Base-by-base conservation (phyloP, 1,140 invertebrate genomes). In the Drosophila eugracilis region DNA sequence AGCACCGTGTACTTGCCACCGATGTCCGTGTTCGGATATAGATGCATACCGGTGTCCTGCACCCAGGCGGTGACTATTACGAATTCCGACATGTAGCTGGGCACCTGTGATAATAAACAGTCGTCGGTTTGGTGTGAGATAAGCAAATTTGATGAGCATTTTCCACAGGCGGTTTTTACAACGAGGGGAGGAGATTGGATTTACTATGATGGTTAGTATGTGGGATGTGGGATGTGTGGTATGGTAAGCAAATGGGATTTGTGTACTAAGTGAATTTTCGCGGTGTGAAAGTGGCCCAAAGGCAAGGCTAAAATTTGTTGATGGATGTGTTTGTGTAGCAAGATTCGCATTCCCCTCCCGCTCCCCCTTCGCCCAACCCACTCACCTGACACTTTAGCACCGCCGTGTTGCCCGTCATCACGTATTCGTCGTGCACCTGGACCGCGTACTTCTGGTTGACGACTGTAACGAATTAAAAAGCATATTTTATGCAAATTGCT, bases 41-140 rank as follows among this genome's bases (percentile, higher is more conserved):
- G 95, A 91, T 96, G 96, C 92, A 96, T 94, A 63, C 94, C 94
- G 32, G 94, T 95, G 78, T 97, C 96, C 91, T 95, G 95, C 47
- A 96, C 94, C 97, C 97, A 99, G 15, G 96, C 96, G 14, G 96
- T 97, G 15, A 97, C 95, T 90, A 95, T 95, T 54, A 98, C 96
- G 89, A 97, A 97, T 75, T 98, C 97, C 65, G 95, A 94, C 89
- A 97, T 96, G 92, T 97, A 97, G 69, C 94, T 94, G 22, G 97
- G 96, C 81, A 98, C 96, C 91, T 91, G 75, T n/a, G 41, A 47
- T 55, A 63, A 45, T 15, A 42, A 36, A 54, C 49, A 6, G 21
- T 5, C 24, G 22, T 9, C 2, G 26, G 30, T 48, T n/a, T 15
- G 26, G 7, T 14, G 12, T 32, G 30, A 55, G 37, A 59, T 78